Evolutionary conservation across 2,888 invertebrate genomes (phyloP), one percentile per base, ranked within the genome.

Genomic region (Pristionchus mayeri): DNA sequence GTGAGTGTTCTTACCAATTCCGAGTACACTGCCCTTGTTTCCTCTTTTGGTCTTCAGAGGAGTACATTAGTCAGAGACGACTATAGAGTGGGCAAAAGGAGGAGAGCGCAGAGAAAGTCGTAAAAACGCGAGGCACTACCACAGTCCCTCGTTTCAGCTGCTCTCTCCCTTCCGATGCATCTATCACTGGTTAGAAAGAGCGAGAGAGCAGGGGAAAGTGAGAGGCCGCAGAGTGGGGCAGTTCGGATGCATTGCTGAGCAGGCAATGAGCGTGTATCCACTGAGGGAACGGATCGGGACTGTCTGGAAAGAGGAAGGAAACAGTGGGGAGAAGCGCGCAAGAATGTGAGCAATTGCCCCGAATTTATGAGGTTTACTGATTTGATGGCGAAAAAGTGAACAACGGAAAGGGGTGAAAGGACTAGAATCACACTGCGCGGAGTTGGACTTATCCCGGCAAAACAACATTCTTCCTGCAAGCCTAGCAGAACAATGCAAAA

Each of bases 91-190:
- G 0, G 71, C n/a, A 18, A n/a, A 18, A 11, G 2, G 21, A 24
- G 24, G 71, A 71, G 71, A 71, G 37, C n/a, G n/a, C 40, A 27
- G 24, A 16, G 40, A 7, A 34, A 18, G 40, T 71, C 71, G 71
- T 71, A 71, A 71, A 71, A 71, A 71, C 71, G 71, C 71, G 40
- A 71, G 67, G 40, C 67, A 40, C 44, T 44, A 44, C 13, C 13
- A 6, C 44, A 44, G n/a, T n/a, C 71, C 71, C n/a, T 71, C 11
- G 11, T 9, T 37, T 24, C 40, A 71, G 71, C 44, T n/a, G 71
- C n/a, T 44, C 71, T 71, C 71, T 44, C 40, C 3, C n/a, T 4
- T 71, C 40, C 71, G 4, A 11, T 44, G 40, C 24, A 3, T 30
- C 71, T 44, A 18, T 40, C n/a, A n/a, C 3, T 4, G n/a, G 24